Evolutionary conservation across 1,140 invertebrate species (phyloP), one percentile per base, ranked within the genome.

Genomic region (Sinonovacula constricta): DNA sequence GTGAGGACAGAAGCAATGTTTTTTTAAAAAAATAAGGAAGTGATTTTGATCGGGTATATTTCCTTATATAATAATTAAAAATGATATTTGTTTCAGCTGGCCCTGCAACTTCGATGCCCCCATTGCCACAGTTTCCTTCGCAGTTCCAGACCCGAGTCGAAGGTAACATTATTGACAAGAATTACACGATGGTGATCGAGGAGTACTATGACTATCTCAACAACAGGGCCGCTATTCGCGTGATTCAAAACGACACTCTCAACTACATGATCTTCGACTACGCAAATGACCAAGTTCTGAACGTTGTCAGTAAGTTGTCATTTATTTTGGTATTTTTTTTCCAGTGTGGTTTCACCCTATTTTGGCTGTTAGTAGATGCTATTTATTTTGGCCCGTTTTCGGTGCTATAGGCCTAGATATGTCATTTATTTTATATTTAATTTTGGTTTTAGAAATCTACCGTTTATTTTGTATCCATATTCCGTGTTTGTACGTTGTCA

Each of bases 181-280:
- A 74, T 18, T 49, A 49, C 18, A 80, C 59, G 0, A 60, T 82
- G 30, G 59, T 69, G 0, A 76, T 63, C 0, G 60, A 77, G 31
- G 79, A 82, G 51, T 84, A 81, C 54, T 79, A 69, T 36, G 81
- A 80, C 63, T 36, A 57, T 18, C n/a, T 5, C 3, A 78, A 76
- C 7, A 79, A 84, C 22, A 54, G 65, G 26, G 84, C 82, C 5
- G 71, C 77, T 7, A 22, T 85, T 2, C 62, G 56, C 15, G 45
- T 78, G 12, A 31, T 39, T 12, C n/a, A 49, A 39, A 62, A 33
- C 18, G 54, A 74, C 24, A 39, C 39, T 2, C 36, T 49, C 14
- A 59, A 65, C 12, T 63, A 67, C 28, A 33, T 75, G 18, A 39
- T 84, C 1, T 83, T 80, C 45, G 84, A 85, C 53, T 83, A 84